Base-by-base conservation (phyloP, 2,888 invertebrate species). In the Nysson spinosus region DNA sequence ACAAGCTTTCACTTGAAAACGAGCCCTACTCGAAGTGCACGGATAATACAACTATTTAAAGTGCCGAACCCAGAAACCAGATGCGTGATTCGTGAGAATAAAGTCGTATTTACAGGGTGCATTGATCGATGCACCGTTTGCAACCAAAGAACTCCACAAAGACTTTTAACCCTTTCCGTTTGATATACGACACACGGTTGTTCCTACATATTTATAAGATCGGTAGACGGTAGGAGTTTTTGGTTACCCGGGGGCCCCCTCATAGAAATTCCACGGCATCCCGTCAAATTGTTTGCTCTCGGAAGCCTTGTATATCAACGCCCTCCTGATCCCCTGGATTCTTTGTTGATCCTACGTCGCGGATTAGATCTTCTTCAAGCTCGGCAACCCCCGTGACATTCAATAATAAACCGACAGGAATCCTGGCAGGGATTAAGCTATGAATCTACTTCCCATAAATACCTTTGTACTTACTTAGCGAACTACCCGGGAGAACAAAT, bases 181-280 rank as follows among this genome's bases (percentile, higher is more conserved):
- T 60, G 61, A 71, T 71, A 60, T 62, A 75, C 54, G 60, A 58
- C 51, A 49, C 72, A 56, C 62, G 50, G 65, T 60, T 52, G 63
- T 63, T 68, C 64, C 28, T 78, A 77, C 74, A 80, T 79, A 80
- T 80, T 79, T 79, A 80, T 79, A 79, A 79, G 75, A 44, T 69
- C 54, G 64, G 51, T 56, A 50, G 32, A 26, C 26, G 37, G 46
- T 35, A 12, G 58, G 34, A 62, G 49, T 37, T 64, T 74, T 60
- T 35, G 46, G 43, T 54, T 37, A 43, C 58, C 14, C 46, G 19
- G 30, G 32, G 37, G 39, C 46, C 39, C 63, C 61, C 63, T 68
- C 49, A 49, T 69, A 71, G 69, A 74, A 71, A 79, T 72, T 62
- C 71, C 57, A 56, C 51, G 61, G 56, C 46, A 50, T 57, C 63